These are phyloP conservation scores for Lucilia sericata DNA, from an alignment of 1,140 invertebrate species.

Conservation along the genomic window DNA sequence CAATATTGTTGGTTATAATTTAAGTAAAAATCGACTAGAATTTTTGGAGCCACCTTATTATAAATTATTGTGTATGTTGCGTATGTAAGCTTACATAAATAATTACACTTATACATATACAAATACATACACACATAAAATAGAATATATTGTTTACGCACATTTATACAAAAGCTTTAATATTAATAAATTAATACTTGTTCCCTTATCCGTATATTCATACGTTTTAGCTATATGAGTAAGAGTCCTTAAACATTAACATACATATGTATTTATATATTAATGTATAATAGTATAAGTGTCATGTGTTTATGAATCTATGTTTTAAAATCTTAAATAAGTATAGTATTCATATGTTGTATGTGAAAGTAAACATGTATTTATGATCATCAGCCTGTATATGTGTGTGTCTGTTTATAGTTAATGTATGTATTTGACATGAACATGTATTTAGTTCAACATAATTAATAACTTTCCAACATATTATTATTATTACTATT, in stretches of 20 bases:
- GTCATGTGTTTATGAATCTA: neutral
- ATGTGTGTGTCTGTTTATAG: neutral
- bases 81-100: neutral
- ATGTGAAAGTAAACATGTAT: neutral
- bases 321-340: constrained; percentile 1
- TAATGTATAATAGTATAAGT: neutral
- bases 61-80: neutral
- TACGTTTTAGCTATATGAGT: no score
- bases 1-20: no score
- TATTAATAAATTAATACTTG: no score
- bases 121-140: neutral
- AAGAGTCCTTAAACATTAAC: no score
- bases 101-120: neutral
- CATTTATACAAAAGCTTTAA: neutral
- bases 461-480: constrained; percentile 36
- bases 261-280: neutral
- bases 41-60: neutral
- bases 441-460: neutral
- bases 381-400: neutral
- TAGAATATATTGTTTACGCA: neutral
- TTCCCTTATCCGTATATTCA: no score
- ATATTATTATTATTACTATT: neutral
- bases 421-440: constrained; percentile 30
- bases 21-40: no score
- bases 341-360: neutral